Conservation (phyloP, 92 coral and sea anemone genomes). For the Chrysogorgia sp. region DNA sequence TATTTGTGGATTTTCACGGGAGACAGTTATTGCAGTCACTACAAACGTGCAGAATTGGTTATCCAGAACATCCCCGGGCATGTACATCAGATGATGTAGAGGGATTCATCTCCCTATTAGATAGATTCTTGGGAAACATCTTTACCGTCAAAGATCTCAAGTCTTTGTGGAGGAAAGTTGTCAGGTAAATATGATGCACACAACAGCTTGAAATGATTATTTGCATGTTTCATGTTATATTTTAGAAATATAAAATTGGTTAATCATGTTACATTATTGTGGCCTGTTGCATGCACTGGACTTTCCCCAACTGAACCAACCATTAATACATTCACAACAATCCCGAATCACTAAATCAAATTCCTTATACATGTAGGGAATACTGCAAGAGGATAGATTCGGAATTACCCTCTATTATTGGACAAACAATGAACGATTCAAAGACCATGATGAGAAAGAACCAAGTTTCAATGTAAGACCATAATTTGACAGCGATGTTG, state of each 20-base stretch:
- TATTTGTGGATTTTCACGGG: constrained; percentile 70
- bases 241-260: no score
- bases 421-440: constrained; percentile 45
- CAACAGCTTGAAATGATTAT: no score
- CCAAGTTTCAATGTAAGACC: no score
- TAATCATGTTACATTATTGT: no score
- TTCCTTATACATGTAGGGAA: background rate
- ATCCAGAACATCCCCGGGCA: constrained; percentile 68
- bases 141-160: constrained; percentile 67
- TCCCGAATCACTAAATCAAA: no score
- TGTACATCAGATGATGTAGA: constrained; percentile 70
- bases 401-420: constrained; percentile 37
- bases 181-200: constrained; percentile 36
- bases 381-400: constrained; percentile 41
- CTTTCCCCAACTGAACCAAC: no score
- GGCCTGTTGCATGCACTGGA: no score
- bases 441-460: constrained; percentile 43
- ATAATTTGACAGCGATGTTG: constrained; percentile 5
- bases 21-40: constrained; percentile 68
- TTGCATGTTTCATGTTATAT: no score
- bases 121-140: constrained; percentile 57
- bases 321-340: no score
- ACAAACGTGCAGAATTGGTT: constrained; percentile 65
- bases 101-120: constrained; percentile 60
- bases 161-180: constrained; percentile 64